A percentile compares a stretch with the other conserved stretches of the same genome.
These are phyloP conservation scores for Spilosoma lubricipeda DNA, from an alignment of 2,888 invertebrate genomes.

Conservation along the genomic window DNA sequence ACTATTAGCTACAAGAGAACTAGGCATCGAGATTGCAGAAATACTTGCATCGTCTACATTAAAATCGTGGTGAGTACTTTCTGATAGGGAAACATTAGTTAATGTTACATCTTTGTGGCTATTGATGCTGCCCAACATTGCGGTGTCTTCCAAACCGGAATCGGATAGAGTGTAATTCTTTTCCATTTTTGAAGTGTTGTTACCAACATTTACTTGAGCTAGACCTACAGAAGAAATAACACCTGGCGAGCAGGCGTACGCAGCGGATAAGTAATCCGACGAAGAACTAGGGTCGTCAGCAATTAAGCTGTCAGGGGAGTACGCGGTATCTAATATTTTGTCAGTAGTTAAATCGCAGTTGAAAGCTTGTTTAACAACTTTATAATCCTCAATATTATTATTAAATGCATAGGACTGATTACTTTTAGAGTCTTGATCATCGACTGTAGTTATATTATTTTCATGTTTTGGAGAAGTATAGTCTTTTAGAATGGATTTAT, in stretches of 20 bases:
- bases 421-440: conserved; percentile 54
- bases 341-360: conserved; percentile 51
- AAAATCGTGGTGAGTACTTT: conserved; percentile 76
- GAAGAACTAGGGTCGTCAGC: conserved; percentile 78
- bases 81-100: conserved; percentile 76
- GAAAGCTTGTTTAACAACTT: conserved; percentile 39
- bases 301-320: conserved; percentile 77
- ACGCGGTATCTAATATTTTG: conserved; percentile 60
- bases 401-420: conserved; percentile 38
- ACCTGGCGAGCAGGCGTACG: conserved; percentile 71
- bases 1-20: conserved; percentile 56
- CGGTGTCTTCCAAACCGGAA: conserved; percentile 81
- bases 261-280: conserved; percentile 79
- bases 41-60: conserved; percentile 67
- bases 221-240: conserved; percentile 57
- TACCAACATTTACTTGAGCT: conserved; percentile 69
- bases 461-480: conserved; percentile 43
- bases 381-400: conserved; percentile 43
- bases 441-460: conserved; percentile 38
- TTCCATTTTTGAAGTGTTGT: conserved; percentile 73
- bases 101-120: conserved; percentile 75
- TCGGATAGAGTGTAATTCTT: conserved; percentile 76
- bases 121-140: conserved; percentile 71
- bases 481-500: conserved; percentile 57
- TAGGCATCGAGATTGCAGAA: conserved; percentile 58